Conservation (phyloP, 2,888 invertebrate species). For the Acleris cristana region DNA sequence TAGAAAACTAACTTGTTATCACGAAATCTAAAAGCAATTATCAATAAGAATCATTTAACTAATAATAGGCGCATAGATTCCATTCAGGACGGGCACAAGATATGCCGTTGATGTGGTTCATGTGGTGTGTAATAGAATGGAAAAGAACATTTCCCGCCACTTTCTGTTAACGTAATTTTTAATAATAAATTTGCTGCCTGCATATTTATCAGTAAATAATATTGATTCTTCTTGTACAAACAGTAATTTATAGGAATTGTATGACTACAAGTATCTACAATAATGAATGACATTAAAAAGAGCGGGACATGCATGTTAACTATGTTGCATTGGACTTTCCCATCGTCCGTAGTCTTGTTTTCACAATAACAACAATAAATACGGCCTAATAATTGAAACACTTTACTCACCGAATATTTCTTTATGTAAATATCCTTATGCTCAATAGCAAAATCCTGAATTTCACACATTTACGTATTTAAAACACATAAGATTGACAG, state of each 20-base stretch:
- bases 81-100: conserved; percentile 2
- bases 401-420: conserved; percentile 87
- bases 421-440: conserved; percentile 86
- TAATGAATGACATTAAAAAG: conserved; percentile 76
- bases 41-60: not conserved
- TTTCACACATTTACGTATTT: conserved; percentile 86
- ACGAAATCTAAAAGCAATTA: not conserved
- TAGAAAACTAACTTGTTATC: conserved; percentile 7
- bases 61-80: not conserved
- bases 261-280: conserved; percentile 25
- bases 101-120: not conserved
- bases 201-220: not conserved
- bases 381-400: conserved; percentile 41
- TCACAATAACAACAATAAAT: conserved; percentile 51
- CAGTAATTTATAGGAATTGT: conserved; percentile 9
- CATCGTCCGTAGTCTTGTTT: conserved; percentile 64
- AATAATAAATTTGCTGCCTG: not conserved
- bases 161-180: conserved; percentile 44
- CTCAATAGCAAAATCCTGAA: conserved; percentile 87
- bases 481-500: conserved; percentile 80
- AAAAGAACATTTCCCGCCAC: conserved; percentile 66
- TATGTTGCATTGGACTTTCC: conserved; percentile 69
- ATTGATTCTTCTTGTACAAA: not conserved
- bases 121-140: conserved; percentile 10
- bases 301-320: conserved; percentile 77